These are phyloP conservation scores for Eurytoma californica DNA, from an alignment of 2,888 invertebrate genomes.

Conservation along the genomic window DNA sequence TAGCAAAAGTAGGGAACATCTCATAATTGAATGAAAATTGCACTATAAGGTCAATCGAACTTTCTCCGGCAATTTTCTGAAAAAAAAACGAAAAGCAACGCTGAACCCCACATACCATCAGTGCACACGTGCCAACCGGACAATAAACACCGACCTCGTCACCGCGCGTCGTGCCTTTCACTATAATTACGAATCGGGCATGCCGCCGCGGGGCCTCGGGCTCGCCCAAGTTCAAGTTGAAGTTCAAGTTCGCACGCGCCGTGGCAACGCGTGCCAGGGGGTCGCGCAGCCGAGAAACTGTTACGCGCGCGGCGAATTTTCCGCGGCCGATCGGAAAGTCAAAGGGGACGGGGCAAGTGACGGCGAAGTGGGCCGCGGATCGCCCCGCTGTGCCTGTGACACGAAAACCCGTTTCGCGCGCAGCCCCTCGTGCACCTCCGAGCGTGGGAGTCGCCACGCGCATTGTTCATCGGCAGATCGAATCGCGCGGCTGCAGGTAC, in stretches of 20 bases:
- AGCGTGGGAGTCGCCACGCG: no score
- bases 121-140: background rate
- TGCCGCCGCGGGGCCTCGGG: background rate
- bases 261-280: background rate
- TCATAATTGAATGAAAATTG: no score
- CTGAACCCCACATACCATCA: background rate
- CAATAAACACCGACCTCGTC: background rate
- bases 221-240: constrained; percentile 14
- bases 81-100: no score
- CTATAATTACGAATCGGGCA: constrained; percentile 22
- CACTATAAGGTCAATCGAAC: no score
- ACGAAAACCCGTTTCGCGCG: constrained; percentile 68
- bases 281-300: constrained; percentile 1
- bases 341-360: no score
- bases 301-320: no score
- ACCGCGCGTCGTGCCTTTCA: background rate
- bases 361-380: constrained; percentile 16
- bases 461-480: no score
- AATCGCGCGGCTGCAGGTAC: no score
- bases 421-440: constrained; percentile 7
- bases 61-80: no score
- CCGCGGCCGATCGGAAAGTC: no score
- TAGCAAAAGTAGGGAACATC: no score
- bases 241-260: constrained; percentile 35
- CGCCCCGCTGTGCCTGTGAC: constrained; percentile 68